phyloP scores from a whole-genome alignment of 1,140 invertebrate species.

The Thaumatotibia leucotreta region DNA sequence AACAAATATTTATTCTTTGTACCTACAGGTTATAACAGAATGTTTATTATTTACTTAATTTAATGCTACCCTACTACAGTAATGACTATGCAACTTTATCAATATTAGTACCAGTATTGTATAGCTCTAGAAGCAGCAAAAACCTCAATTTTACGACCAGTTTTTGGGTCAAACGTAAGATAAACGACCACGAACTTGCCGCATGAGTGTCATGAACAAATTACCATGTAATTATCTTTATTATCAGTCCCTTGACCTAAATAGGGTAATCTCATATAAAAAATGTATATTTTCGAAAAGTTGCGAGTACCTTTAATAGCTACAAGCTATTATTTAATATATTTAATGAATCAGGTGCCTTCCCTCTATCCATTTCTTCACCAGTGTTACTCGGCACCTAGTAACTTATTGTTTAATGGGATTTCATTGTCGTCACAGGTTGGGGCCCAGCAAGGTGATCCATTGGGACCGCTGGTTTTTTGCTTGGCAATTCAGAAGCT shows the following conservation, averaged over 20 bases:
- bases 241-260: not conserved
- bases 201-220: not conserved
- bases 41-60: too few species aligned
- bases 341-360: slow-evolving; percentile 36
- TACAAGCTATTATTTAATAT: not conserved
- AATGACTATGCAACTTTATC: too few species aligned
- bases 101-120: not conserved
- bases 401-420: too few species aligned
- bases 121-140: not conserved
- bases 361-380: too few species aligned
- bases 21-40: too few species aligned
- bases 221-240: not conserved
- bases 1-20: too few species aligned
- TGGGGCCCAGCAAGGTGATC: too few species aligned
- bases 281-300: not conserved
- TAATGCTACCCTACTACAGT: too few species aligned
- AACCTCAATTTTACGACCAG: not conserved
- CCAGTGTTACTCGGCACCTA: too few species aligned
- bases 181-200: not conserved
- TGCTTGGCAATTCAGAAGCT: too few species aligned
- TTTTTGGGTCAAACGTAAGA: not conserved
- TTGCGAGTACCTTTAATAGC: not conserved
- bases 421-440: too few species aligned
- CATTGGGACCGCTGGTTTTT: too few species aligned
- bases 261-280: not conserved